A percentile compares a stretch with the other conserved stretches of the same genome.
phyloP scores from a whole-genome alignment of 2,888 invertebrate genomes.

The Tenthredo amoena region DNA sequence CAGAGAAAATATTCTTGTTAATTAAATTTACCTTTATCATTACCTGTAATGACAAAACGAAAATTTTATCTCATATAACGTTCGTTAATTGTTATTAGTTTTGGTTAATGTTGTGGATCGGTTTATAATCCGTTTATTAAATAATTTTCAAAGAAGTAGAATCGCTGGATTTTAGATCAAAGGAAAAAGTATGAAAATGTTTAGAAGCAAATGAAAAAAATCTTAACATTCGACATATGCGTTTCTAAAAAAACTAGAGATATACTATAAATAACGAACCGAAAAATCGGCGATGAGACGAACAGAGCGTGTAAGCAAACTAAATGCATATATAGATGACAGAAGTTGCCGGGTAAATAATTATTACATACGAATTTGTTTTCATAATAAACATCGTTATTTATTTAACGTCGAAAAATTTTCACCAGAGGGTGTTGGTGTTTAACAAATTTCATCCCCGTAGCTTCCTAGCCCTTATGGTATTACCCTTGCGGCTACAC shows the following conservation, averaged over 20 bases:
- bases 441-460: constrained; percentile 52
- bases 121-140: not conserved
- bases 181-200: not conserved
- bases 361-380: not conserved
- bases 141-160: not conserved
- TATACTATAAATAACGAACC: not conserved
- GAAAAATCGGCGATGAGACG: not conserved
- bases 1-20: not conserved
- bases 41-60: not conserved
- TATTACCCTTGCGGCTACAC: constrained; percentile 49
- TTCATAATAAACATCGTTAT: not conserved
- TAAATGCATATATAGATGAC: not conserved
- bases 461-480: constrained; percentile 56
- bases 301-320: not conserved
- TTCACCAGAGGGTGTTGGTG: not conserved
- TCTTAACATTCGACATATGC: not conserved
- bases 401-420: not conserved
- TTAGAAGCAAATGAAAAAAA: not conserved
- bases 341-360: not conserved
- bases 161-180: not conserved
- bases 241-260: not conserved
- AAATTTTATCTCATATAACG: not conserved
- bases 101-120: not conserved
- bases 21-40: not conserved
- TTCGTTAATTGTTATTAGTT: constrained; percentile 2